Base-by-base conservation (phyloP, 2,888 invertebrate genomes). In the Lasioglossum figueresi region DNA sequence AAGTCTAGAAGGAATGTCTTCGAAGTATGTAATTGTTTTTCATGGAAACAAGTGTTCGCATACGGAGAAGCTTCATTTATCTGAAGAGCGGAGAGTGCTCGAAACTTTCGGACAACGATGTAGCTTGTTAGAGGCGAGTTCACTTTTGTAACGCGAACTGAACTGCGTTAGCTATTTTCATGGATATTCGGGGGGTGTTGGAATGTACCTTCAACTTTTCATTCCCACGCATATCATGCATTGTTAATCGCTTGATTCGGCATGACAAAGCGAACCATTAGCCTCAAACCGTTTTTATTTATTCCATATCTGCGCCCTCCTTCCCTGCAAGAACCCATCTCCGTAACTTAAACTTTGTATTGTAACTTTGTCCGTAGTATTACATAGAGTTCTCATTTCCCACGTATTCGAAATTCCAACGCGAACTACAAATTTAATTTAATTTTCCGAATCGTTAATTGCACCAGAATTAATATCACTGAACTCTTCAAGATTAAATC, bases 101-200 rank as follows among this genome's bases (percentile, higher is more conserved):
- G 23, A 68, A 68, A 68, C 40, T 68, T 40, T 40, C n/a, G 40
- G 34, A 34, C 66, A 40, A n/a, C n/a, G n/a, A 68, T 68, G 68
- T 12, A 37, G 37, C 68, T 68, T 68, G 68, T 68, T 68, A 68
- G n/a, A 68, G 52, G 4, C 34, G 37, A 63, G 37, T 45, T 68
- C 68, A 27, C 31, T 68, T 68, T 68, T 68, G 68, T 40, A 68
- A 68, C 5, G 23, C 68, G 34, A 68, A n/a, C 68, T 4, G 37
- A 68, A 40, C 37, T 68, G 34, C 19, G 37, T 68, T 40, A 68
- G 37, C 23, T n/a, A 40, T 68, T 37, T 40, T 31, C 31, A 19
- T 34, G 27, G 34, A 10, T 37, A 40, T 37, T 23, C 19, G 68
- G 14, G 12, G 23, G 23, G 34, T 37, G 40, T 68, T 37, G 68